Base-by-base conservation (phyloP, 2,888 invertebrate genomes). In the Altica lythri region DNA sequence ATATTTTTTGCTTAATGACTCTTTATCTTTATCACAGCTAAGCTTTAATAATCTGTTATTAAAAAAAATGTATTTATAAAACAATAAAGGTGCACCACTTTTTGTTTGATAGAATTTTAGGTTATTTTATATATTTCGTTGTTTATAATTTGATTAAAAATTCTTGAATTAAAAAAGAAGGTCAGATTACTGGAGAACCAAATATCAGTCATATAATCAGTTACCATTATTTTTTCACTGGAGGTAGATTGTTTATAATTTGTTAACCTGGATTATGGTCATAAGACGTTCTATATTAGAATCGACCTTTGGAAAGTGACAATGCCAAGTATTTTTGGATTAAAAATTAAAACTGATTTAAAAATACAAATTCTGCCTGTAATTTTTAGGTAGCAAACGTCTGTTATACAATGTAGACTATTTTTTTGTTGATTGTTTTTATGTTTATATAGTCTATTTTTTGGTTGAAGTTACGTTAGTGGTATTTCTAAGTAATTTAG, bases 371-470 rank as follows among this genome's bases (percentile, higher is more conserved):
- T 46, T 34, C 63, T 62, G 62, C 60, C 61, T 38, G 16, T 18
- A 38, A 29, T 42, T 34, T 18, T 29, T 22, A 18, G 55, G 55
- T 49, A 71, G 71, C 69, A 64, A 40, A 67, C 68, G 70, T 69
- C 68, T 74, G 73, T 74, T 74, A 74, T 70, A 72, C 50, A 69
- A 68, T 72, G 72, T 73, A 74, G 72, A 72, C 67, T 72, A 64
- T 67, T 62, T 67, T 72, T 72, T 75, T 75, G 76, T 76, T 76
- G 75, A 75, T 76, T 76, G 76, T 76, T 76, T 76, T 76, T 75
- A 76, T 75, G 75, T 76, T 75, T 76, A 75, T 76, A 76, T 75
- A 76, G 76, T 76, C 73, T 76, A 76, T 76, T 76, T 72, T 75
- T 75, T 75, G 75, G 75, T 75, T 76, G 74, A 73, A 75, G 75